These are phyloP conservation scores for Eilema depressum DNA, from an alignment of 2,888 invertebrate genomes.

Conservation along the genomic window DNA sequence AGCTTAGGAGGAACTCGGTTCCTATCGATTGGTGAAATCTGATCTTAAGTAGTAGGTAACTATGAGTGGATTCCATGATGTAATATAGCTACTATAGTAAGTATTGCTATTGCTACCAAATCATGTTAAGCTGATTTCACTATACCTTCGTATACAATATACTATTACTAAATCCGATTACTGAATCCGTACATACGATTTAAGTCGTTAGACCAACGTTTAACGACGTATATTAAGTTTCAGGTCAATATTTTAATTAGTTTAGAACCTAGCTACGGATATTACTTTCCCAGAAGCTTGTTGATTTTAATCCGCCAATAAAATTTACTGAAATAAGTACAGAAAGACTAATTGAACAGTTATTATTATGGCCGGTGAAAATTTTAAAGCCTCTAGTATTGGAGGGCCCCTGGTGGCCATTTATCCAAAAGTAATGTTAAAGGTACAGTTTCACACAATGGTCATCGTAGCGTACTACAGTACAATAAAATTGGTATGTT, in stretches of 20 bases:
- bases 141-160: neutral
- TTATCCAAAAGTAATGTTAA: no score
- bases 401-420: no score
- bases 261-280: neutral
- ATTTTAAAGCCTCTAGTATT: no score
- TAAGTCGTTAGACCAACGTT: neutral
- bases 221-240: constrained; percentile 8
- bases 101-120: neutral
- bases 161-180: constrained; percentile 9
- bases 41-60: no score
- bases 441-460: neutral
- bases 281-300: neutral
- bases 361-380: neutral
- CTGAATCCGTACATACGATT: constrained; percentile 8
- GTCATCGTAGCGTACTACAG: neutral
- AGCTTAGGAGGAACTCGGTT: no score
- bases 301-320: constrained; percentile 1
- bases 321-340: neutral
- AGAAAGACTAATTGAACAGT: neutral
- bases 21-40: no score
- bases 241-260: neutral
- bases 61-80: no score
- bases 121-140: neutral
- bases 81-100: neutral
- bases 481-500: neutral